These are phyloP conservation scores for Boloria selene DNA, from an alignment of 2,888 invertebrate genomes.

Conservation along the genomic window DNA sequence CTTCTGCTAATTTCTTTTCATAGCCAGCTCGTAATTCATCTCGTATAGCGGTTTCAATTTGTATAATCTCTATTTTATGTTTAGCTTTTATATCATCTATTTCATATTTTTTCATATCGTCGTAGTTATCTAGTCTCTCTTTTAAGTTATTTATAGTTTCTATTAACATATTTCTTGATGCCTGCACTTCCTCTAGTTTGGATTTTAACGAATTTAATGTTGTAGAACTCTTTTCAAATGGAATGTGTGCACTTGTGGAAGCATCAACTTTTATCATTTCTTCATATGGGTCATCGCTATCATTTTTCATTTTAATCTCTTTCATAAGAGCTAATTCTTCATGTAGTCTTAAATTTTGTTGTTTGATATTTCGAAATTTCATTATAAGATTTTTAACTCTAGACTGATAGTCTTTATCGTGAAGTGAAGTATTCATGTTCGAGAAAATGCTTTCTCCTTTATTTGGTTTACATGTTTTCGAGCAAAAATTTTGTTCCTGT, in stretches of 20 bases:
- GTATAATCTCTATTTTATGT: constrained; percentile 60
- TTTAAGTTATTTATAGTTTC: constrained; percentile 55
- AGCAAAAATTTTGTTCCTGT: background rate
- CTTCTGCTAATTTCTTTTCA: constrained; percentile 58
- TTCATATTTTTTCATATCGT: constrained; percentile 59
- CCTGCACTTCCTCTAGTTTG: constrained; percentile 60
- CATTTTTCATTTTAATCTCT: constrained; percentile 47
- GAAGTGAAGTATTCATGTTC: constrained; percentile 39
- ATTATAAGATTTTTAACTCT: constrained; percentile 63
- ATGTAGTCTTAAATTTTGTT: constrained; percentile 61
- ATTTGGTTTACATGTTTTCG: background rate
- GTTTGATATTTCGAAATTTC: constrained; percentile 69
- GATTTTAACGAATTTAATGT: constrained; percentile 56
- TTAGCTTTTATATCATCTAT: constrained; percentile 60
- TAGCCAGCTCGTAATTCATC: constrained; percentile 54
- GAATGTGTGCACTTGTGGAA: constrained; percentile 50
- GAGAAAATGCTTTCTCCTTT: background rate
- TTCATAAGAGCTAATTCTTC: constrained; percentile 57
- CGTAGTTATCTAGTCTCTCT: constrained; percentile 55
- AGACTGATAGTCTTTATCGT: constrained; percentile 51
- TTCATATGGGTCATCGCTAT: constrained; percentile 41
- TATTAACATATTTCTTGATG: constrained; percentile 55
- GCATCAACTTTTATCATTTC: constrained; percentile 50
- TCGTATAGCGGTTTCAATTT: constrained; percentile 51
- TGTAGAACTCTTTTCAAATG: constrained; percentile 49